Evolutionary conservation across 2,888 invertebrate species (phyloP), one percentile per base, ranked within the genome.

Genomic region (Dicranocentrus wangi): DNA sequence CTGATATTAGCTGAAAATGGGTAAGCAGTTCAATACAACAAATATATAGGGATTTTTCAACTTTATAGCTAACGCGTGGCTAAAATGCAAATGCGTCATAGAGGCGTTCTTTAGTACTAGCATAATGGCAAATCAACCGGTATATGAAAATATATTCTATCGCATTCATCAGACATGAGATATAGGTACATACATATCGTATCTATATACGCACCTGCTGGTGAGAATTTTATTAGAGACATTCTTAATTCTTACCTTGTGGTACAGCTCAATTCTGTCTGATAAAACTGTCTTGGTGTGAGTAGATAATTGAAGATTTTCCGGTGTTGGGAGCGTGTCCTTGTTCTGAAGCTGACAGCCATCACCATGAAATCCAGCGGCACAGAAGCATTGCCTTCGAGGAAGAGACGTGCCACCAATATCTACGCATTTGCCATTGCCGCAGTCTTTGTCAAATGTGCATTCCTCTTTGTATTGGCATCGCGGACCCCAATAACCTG

Each of bases 391-490:
- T 76, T 86, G 86, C 25, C 82, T 83, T 8, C 81, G 66, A 2
- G 86, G 86, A 2, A 84, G 65, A 25, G 85, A 72, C 0, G 84
- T 85, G 0, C 86, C 86, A 19, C 83, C 85, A 43, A 86, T 58
- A 69, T 85, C 83, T 1, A 86, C 58, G 71, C 86, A 86, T 87
- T 93, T 92, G 1, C 82, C 83, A 21, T 43, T 60, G 2, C 81
- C 81, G 47, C 86, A 86, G 55, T 86, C 85, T 2, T 15, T 27
- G 42, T 84, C 82, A 23, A 10, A 27, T 10, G 68, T 68, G 55
- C 86, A 86, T 58, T 86, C 86, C 21, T 86, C 84, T 69, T 85
- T 76, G 73, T 82, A 86, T 25, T 83, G 82, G 69, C 86, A 86
- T 10, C 84, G 77, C 7, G 82, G 81, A 10, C 86, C 86, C 84